Base-by-base conservation (phyloP, 1,140 invertebrate genomes). In the Rhagoletis zephyria region DNA sequence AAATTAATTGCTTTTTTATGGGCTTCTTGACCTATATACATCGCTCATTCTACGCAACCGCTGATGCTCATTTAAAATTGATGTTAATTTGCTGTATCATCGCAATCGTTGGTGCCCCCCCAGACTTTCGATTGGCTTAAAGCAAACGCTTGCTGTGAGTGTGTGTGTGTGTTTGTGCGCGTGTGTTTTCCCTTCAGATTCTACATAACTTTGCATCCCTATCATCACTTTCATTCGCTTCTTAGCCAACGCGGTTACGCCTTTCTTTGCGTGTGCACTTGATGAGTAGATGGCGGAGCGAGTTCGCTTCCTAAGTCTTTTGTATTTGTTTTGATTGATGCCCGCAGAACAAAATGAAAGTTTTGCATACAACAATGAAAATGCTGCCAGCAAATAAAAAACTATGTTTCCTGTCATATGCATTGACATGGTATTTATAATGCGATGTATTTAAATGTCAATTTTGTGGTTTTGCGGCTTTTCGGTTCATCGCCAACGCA, bases 1-100 rank as follows among this genome's bases (percentile, higher is more conserved):
- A 90, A 91, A 90, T 91, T 91, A 81, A 81, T 81, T 56, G 56
- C n/a, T 81, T 81, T 74, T 56, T 56, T 81, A 56, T 56, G 48
- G n/a, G 45, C 74, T 81, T 19, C 74, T 81, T 81, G 74, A 81
- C 74, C 74, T 56, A 81, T 56, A 59, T 81, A 19, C 48, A 0
- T 0, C 2, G 48, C 19, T 16, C 14, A 81, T 51, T 74, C 70
- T 48, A 74, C 74, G 48, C 74, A 56, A 30, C 45, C 45, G 42
- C 12, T 67, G 6, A 14, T 19, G 0, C 42, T 45, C 74, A 48
- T 42, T 4, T 77, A 19, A 56, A 19, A 81, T 51, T 59, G 48
- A 4, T 19, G 16, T 81, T 81, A 81, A 81, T 81, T 81, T 81
- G 74, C 74, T 81, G 19, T 81, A 30, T 51, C 74, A 81, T 56